Percentiles rank a stretch among this genome's conserved stretches.
Evolutionary conservation across 2,888 invertebrate species (phyloP).

Genomic region (Troides aeacus): DNA sequence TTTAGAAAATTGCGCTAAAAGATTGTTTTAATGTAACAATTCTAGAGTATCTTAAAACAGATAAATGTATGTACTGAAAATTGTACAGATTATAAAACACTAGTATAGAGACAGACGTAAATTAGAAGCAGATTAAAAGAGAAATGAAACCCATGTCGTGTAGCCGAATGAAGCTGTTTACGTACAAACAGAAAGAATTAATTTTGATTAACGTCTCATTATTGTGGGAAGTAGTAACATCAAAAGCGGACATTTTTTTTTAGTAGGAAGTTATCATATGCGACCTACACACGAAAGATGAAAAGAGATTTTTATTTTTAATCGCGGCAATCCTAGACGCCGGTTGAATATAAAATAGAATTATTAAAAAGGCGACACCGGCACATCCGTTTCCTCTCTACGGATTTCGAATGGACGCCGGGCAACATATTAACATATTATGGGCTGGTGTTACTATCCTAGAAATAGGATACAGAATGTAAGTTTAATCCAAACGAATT

Average conservation of each 20-base stretch:
- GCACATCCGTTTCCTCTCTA: slow-evolving; percentile 73
- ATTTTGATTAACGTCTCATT: slow-evolving; percentile 36
- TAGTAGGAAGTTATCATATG: slow-evolving; percentile 55
- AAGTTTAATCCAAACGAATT: neutral
- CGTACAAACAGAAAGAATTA: slow-evolving; percentile 28
- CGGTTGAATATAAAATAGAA: slow-evolving; percentile 65
- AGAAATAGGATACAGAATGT: slow-evolving; percentile 2
- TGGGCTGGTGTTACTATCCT: slow-evolving; percentile 22
- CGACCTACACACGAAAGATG: slow-evolving; percentile 57
- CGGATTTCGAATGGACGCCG: slow-evolving; percentile 46
- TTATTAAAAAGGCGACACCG: slow-evolving; percentile 71
- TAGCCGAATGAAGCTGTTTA: slow-evolving; percentile 27
- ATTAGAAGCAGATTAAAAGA: slow-evolving; percentile 1
- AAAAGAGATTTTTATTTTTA: slow-evolving; percentile 69
- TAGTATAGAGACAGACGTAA: neutral
- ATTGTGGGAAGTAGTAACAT: slow-evolving; percentile 49
- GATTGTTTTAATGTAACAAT: too few species aligned
- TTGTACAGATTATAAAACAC: neutral
- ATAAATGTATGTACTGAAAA: too few species aligned
- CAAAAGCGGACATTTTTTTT: slow-evolving; percentile 49
- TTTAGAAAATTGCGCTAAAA: too few species aligned
- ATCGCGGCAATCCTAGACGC: slow-evolving; percentile 58
- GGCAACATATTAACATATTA: slow-evolving; percentile 31
- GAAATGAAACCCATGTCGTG: slow-evolving; percentile 12
- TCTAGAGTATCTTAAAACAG: too few species aligned